Evolutionary conservation across 2,113 vertebrate species (phyloP).

Genomic region (Ceratotherium simum): DNA sequence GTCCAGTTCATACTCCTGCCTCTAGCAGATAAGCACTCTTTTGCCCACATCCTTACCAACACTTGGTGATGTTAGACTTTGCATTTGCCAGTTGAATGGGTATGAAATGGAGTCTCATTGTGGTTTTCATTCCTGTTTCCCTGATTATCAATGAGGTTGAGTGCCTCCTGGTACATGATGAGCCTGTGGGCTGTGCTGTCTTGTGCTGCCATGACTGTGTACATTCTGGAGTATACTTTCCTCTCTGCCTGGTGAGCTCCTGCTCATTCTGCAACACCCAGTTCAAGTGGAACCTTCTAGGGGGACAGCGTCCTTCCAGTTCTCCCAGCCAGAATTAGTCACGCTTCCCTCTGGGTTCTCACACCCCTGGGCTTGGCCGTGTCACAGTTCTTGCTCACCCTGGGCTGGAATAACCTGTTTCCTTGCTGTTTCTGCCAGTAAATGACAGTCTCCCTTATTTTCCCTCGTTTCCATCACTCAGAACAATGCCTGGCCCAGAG

Average conservation of each 20-base stretch:
- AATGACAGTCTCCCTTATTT: neutral
- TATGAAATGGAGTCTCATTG: fast-evolving
- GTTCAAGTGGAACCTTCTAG: neutral
- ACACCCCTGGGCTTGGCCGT: neutral
- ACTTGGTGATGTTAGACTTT: neutral
- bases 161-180: fast-evolving
- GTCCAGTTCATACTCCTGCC: neutral
- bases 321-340: neutral
- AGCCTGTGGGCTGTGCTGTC: neutral
- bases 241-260: neutral
- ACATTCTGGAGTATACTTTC: no score
- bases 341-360: neutral
- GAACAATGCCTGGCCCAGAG: neutral
- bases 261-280: neutral
- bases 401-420: neutral
- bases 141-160: neutral
- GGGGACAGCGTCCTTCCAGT: neutral
- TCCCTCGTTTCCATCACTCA: neutral
- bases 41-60: neutral
- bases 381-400: neutral
- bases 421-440: neutral
- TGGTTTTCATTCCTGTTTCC: neutral
- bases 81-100: no score
- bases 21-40: neutral
- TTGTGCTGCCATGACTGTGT: fast-evolving